Percentiles rank a stretch among this genome's conserved stretches.
phyloP scores from a whole-genome alignment of 2,113 vertebrate genomes.

The Gorsachius goisagi region DNA sequence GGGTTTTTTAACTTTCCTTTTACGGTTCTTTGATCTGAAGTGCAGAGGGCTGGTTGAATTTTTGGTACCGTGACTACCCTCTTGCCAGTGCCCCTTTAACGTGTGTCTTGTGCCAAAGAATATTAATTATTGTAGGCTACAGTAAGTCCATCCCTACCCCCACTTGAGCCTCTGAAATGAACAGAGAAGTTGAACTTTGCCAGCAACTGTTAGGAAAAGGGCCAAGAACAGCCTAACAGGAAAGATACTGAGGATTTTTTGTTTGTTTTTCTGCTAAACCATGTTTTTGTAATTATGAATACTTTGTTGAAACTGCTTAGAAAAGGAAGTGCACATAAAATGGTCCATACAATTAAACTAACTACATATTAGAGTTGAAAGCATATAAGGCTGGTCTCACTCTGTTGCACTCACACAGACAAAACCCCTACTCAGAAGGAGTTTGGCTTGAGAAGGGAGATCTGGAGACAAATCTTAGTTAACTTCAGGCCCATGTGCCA shows the following conservation, averaged over 20 bases:
- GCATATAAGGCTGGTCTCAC: not conserved
- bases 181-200: not conserved
- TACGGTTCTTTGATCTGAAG: not conserved
- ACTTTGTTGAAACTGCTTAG: slow-evolving; percentile 23
- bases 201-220: slow-evolving; percentile 41
- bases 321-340: slow-evolving; percentile 42
- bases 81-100: not conserved
- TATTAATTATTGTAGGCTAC: slow-evolving; percentile 11
- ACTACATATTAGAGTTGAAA: not conserved
- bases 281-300: not conserved
- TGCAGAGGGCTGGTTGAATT: not conserved
- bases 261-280: slow-evolving; percentile 32
- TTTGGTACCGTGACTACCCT: not conserved
- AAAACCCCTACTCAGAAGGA: slow-evolving; percentile 22
- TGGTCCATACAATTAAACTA: slow-evolving; percentile 5
- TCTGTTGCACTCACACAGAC: not conserved
- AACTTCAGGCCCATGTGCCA: slow-evolving; percentile 11
- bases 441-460: slow-evolving; percentile 7
- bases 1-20: not conserved
- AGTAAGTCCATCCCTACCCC: not conserved
- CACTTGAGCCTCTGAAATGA: not conserved
- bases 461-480: not conserved
- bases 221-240: slow-evolving; percentile 20
- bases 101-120: not conserved
- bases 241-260: slow-evolving; percentile 40